phyloP scores from a whole-genome alignment of 2,888 invertebrate genomes.

The Dyspetes luteomarginatus region DNA sequence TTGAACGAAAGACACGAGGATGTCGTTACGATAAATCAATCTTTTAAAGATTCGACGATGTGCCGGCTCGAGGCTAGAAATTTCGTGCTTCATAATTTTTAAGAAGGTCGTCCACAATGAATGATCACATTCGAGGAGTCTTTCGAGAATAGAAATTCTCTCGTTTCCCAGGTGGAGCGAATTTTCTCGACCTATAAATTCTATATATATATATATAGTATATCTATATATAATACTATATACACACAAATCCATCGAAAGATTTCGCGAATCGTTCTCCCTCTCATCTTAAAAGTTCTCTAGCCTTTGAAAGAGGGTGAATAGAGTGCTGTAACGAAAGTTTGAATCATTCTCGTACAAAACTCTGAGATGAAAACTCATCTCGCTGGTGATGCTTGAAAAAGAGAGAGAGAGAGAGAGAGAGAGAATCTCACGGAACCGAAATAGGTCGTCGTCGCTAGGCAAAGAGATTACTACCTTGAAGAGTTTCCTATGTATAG shows the following conservation, averaged over 20 bases:
- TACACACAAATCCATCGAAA: slow-evolving; percentile 6
- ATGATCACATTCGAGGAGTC: slow-evolving; percentile 48
- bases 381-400: neutral
- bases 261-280: neutral
- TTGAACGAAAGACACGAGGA: slow-evolving; percentile 22
- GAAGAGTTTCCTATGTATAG: slow-evolving; percentile 27
- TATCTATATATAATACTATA: neutral
- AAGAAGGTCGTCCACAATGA: slow-evolving; percentile 28
- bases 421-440: slow-evolving; percentile 60
- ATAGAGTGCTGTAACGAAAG: slow-evolving; percentile 49
- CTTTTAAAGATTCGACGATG: slow-evolving; percentile 16
- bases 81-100: slow-evolving; percentile 3
- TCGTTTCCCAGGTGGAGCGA: slow-evolving; percentile 55
- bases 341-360: slow-evolving; percentile 56
- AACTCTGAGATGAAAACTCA: slow-evolving; percentile 51
- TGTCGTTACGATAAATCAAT: slow-evolving; percentile 42
- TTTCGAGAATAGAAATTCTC: slow-evolving; percentile 60
- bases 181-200: slow-evolving; percentile 28
- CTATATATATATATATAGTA: neutral
- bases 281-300: neutral
- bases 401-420: no score
- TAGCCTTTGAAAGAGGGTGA: neutral
- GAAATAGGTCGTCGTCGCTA: slow-evolving; percentile 67
- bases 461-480: slow-evolving; percentile 61
- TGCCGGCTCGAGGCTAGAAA: slow-evolving; percentile 11